These are phyloP conservation scores for Drosophila ercepeae DNA, from an alignment of 1,140 invertebrate species.

Conservation along the genomic window DNA sequence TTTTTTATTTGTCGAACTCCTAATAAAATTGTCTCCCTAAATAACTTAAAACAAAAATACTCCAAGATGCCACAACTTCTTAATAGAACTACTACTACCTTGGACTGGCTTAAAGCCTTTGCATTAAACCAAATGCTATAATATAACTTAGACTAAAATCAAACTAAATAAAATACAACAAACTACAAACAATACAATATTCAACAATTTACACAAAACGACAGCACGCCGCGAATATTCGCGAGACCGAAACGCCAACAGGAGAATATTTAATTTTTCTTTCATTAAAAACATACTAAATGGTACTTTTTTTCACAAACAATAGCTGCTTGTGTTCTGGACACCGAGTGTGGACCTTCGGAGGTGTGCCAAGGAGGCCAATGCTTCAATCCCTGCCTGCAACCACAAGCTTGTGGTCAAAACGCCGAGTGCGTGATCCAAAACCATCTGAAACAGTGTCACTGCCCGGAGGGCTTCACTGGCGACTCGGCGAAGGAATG, in stretches of 20 bases:
- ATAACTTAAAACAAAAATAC: no score
- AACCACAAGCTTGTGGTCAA: conserved; percentile 92
- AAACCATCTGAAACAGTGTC: conserved; percentile 91
- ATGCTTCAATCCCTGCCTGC: conserved; percentile 92
- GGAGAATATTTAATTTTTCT: not conserved
- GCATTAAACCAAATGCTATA: conserved; percentile 35
- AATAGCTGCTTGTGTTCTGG: conserved; percentile 90
- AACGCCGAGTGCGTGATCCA: conserved; percentile 92
- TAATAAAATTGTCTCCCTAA: no score
- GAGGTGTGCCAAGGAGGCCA: conserved; percentile 93
- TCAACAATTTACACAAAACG: conserved; percentile 34
- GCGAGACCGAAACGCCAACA: conserved; percentile 35
- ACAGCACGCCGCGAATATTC: conserved; percentile 44
- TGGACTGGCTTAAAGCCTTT: conserved; percentile 43
- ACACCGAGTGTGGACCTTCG: conserved; percentile 90
- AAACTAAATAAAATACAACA: conserved; percentile 37
- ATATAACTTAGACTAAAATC: conserved; percentile 59
- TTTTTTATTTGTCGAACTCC: no score
- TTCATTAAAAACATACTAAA: not conserved
- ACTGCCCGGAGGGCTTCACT: conserved; percentile 93
- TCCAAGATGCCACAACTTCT: conserved; percentile 17
- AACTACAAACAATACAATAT: conserved; percentile 32
- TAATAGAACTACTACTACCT: conserved; percentile 16
- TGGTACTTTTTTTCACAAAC: conserved; percentile 46
- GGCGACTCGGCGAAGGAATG: conserved; percentile 94